Percentiles rank a stretch among this genome's conserved stretches.
These are phyloP conservation scores for Corythoichthys haematopterus DNA, from an alignment of 2,113 vertebrate genomes.

Conservation along the genomic window DNA sequence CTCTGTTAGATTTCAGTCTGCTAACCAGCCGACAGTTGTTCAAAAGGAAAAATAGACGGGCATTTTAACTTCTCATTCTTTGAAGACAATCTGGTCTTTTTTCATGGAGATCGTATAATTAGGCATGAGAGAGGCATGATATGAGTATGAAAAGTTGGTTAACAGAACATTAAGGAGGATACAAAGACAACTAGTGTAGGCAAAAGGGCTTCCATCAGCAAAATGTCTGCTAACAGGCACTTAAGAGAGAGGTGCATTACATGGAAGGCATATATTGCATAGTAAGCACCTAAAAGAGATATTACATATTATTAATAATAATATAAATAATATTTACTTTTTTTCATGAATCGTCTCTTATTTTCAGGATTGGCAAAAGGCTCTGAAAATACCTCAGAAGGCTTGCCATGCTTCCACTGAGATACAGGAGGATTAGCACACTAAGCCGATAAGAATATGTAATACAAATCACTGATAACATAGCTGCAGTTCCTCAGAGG, in stretches of 20 bases:
- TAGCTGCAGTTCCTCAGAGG: slow-evolving; percentile 1
- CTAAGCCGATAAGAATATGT: slow-evolving; percentile 12
- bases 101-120: slow-evolving; percentile 30
- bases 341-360: slow-evolving; percentile 26
- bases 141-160: slow-evolving; percentile 13
- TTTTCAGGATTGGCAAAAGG: slow-evolving; percentile 38
- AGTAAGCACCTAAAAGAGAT: slow-evolving; percentile 10
- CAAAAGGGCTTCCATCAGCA: slow-evolving; percentile 9
- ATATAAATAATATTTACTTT: slow-evolving; percentile 38
- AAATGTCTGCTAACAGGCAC: slow-evolving; percentile 16
- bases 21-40: slow-evolving; percentile 30
- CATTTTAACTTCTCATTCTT: slow-evolving; percentile 32
- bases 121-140: slow-evolving; percentile 17
- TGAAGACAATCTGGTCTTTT: slow-evolving; percentile 30
- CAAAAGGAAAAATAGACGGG: slow-evolving; percentile 41
- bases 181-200: slow-evolving; percentile 19
- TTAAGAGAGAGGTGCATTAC: slow-evolving; percentile 25
- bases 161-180: slow-evolving; percentile 12
- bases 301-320: background rate
- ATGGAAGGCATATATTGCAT: slow-evolving; percentile 43
- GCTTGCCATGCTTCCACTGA: slow-evolving; percentile 10
- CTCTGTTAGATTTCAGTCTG: too few species aligned
- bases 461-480: slow-evolving; percentile 26
- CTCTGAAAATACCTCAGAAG: slow-evolving; percentile 17
- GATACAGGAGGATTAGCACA: slow-evolving; percentile 12